Percentiles rank a stretch among this genome's conserved stretches.
Conservation (phyloP, 2,113 vertebrate genomes). For the Halichoeres trimaculatus region DNA sequence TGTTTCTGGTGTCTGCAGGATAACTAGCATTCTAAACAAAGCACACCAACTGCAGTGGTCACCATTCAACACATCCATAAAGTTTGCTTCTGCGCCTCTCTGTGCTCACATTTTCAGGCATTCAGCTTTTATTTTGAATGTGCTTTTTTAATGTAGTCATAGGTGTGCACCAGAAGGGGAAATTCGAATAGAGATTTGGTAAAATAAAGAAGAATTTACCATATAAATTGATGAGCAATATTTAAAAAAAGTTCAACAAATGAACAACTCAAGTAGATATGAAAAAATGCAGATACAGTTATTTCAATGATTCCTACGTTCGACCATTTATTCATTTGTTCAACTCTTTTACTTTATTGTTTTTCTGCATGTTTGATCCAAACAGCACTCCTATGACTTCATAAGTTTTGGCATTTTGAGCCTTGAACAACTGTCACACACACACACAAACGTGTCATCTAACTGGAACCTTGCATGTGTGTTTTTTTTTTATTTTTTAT, state of each 20-base stretch:
- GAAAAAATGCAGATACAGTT: too few species aligned
- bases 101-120: background rate
- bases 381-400: background rate
- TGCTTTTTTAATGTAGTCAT: background rate
- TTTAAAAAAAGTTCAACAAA: too few species aligned
- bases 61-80: background rate
- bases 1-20: conserved; percentile 19
- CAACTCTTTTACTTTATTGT: too few species aligned
- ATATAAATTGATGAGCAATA: too few species aligned
- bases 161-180: background rate
- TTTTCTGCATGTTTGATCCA: background rate
- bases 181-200: background rate
- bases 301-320: too few species aligned
- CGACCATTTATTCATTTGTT: too few species aligned
- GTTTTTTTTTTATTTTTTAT: too few species aligned
- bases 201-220: too few species aligned
- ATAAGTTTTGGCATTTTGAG: background rate
- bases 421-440: background rate
- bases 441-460: background rate
- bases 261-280: too few species aligned
- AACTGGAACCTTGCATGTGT: conserved; percentile 3
- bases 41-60: conserved; percentile 7
- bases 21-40: background rate
- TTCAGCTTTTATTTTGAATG: background rate
- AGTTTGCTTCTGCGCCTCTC: background rate